Base-by-base conservation (phyloP, 2,113 vertebrate genomes). In the Sebastes fasciatus region DNA sequence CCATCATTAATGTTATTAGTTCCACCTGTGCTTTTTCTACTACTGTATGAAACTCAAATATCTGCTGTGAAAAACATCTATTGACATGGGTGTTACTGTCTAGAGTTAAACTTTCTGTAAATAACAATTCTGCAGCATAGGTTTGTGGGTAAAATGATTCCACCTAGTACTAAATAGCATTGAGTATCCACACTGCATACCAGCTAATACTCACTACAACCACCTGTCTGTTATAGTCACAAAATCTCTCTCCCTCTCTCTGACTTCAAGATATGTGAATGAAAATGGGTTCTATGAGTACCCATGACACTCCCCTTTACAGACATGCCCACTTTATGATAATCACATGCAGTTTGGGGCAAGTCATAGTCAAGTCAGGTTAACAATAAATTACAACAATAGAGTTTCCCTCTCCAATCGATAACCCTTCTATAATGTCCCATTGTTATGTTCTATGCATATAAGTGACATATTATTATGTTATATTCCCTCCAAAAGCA, bases 21-120 rank as follows among this genome's bases (percentile, higher is more conserved):
- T 62, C 19, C 65, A 79, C 19, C 17, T 68, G 68, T 70, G 57
- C 55, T 46, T 16, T 70, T 40, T 4, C 23, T n/a, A 26, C 61
- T 16, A 34, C 4, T 34, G 3, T 34, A 34, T 60, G 14, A 65
- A 55, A 75, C 66, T 10, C 23, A 67, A 51, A 61, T 49, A 63
- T 40, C 48, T 46, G 14, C 34, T 57, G 55, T 63, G 11, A 40
- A 65, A 80, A 40, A 46, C 8, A 58, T 40, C 8, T 23, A 16
- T 17, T 55, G 23, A 40, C 57, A 42, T 19, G 3, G 55, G 13
- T 51, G 11, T 54, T 67, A 40, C 43, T 76, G 14, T 21, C 12
- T 9, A 8, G 26, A 43, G n/a, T 54, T 52, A 17, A 66, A 43
- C 49, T 52, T 45, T 42, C 14, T 49, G n/a, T 49, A 49, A 42